phyloP scores from a whole-genome alignment of 2,797 vertebrate species.

The Pantherophis vulpinus region DNA sequence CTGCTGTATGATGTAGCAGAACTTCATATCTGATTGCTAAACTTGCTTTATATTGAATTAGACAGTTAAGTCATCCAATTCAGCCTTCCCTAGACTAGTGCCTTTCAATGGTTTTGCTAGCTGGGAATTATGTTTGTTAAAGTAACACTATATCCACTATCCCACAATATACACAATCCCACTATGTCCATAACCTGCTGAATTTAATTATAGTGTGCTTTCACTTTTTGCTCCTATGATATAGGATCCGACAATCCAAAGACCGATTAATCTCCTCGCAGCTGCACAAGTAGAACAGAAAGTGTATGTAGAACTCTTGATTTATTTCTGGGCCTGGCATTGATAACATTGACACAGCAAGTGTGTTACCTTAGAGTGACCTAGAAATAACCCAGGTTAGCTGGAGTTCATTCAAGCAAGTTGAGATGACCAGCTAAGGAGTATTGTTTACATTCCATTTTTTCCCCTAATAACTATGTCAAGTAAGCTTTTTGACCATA shows the following conservation, averaged over 20 bases:
- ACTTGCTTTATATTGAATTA: not conserved
- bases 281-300: not conserved
- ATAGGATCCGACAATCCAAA: too few species aligned
- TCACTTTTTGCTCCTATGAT: not conserved
- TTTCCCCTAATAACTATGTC: not conserved
- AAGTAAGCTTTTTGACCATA: not conserved
- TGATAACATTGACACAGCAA: conserved; percentile 18
- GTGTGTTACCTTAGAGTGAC: conserved; percentile 19
- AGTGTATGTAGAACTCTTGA: not conserved
- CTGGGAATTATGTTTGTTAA: not conserved
- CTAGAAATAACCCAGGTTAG: conserved; percentile 20
- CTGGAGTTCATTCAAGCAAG: conserved; percentile 21
- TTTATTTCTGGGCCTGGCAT: conserved; percentile 22
- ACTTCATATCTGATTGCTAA: not conserved
- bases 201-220: conserved; percentile 12
- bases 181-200: not conserved
- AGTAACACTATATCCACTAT: not conserved
- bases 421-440: conserved; percentile 14
- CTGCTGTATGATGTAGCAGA: not conserved
- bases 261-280: not conserved
- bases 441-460: conserved; percentile 11
- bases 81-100: not conserved
- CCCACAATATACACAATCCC: not conserved
- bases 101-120: not conserved
- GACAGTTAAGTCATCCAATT: not conserved